phyloP scores from a whole-genome alignment of 2,797 vertebrate species.

The Hydrophis major region DNA sequence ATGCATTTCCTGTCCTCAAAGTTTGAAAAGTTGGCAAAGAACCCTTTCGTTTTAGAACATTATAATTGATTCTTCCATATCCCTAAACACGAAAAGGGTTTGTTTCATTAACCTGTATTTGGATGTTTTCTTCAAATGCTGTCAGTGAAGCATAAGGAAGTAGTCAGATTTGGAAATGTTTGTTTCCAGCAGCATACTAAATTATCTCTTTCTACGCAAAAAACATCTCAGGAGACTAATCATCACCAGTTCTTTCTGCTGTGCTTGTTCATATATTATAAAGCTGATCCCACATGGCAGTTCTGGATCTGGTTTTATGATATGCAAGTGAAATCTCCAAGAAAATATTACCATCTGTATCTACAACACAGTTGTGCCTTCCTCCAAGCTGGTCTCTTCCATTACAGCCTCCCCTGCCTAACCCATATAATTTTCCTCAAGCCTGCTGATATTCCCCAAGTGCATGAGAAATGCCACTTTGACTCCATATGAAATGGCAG shows the following conservation, averaged over 20 bases:
- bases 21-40: neutral
- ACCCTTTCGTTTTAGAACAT: neutral
- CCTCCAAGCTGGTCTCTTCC: neutral
- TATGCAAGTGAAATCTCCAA: neutral
- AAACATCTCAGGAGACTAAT: neutral
- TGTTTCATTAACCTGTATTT: neutral
- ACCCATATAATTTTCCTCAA: neutral
- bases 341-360: neutral
- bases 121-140: neutral
- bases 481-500: neutral
- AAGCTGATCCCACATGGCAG: neutral
- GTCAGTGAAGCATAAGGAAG: neutral
- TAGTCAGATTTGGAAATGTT: neutral
- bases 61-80: neutral
- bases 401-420: no score
- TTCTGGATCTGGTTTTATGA: neutral
- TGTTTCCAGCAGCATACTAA: constrained; percentile 1
- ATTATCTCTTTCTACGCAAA: neutral
- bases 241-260: neutral
- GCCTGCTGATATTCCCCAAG: neutral
- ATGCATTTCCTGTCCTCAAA: neutral
- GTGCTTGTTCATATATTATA: neutral
- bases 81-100: neutral
- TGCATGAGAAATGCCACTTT: neutral
- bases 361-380: neutral